Percentiles rank a stretch among this genome's conserved stretches.
Evolutionary conservation across 1,140 invertebrate genomes (phyloP).

Genomic region (Drosophila melanica): DNA sequence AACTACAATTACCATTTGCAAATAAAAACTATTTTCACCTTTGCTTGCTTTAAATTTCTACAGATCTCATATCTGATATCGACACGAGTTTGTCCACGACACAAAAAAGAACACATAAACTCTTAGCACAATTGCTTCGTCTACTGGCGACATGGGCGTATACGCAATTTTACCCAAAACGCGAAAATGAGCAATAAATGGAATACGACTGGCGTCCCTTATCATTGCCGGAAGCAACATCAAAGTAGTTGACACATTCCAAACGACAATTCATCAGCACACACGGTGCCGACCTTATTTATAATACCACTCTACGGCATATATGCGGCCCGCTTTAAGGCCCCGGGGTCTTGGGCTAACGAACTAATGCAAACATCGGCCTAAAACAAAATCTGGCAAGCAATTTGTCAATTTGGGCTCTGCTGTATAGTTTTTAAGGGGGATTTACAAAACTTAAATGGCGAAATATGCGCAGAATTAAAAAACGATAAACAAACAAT

Average conservation of each 20-base stretch:
- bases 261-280: slow-evolving; percentile 11
- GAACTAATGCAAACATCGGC: background rate
- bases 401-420: slow-evolving; percentile 31
- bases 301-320: background rate
- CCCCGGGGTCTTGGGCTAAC: background rate
- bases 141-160: slow-evolving; percentile 25
- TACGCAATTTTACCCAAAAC: slow-evolving; percentile 22
- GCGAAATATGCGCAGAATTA: slow-evolving; percentile 62
- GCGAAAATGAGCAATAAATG: slow-evolving; percentile 10
- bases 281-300: slow-evolving; percentile 5
- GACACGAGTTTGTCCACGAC: slow-evolving; percentile 6
- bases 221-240: slow-evolving; percentile 34
- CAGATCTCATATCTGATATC: slow-evolving; percentile 23
- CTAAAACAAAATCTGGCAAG: background rate
- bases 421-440: slow-evolving; percentile 3
- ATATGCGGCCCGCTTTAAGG: background rate
- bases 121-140: background rate
- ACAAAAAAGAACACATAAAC: slow-evolving; percentile 1
- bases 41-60: background rate
- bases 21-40: background rate
- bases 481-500: slow-evolving; percentile 72
- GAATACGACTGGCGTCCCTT: slow-evolving; percentile 10
- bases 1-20: too few relatives aligned
- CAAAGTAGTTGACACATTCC: slow-evolving; percentile 35
- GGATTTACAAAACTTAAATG: slow-evolving; percentile 35